Evolutionary conservation across 2,113 vertebrate genomes (phyloP), one percentile per base, ranked within the genome.

Genomic region (Peromyscus polionotus): DNA sequence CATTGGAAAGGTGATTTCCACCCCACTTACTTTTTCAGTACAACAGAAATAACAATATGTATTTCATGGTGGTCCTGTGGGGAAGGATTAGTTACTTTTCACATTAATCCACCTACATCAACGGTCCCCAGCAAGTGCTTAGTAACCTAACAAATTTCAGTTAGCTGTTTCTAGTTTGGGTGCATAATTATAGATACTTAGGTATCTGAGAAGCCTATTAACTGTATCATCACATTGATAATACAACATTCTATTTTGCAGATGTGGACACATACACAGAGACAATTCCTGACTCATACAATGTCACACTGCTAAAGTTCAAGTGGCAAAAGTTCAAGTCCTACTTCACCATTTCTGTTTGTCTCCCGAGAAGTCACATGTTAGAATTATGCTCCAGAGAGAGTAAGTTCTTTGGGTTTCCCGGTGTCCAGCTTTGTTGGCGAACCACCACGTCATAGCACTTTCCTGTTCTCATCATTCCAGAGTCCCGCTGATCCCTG

Each of bases 91-190:
- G 28, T 67, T 7, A n/a, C 36, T 63, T 24, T 39, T 75, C 45
- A 85, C 6, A 31, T 81, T 95, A 81, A 89, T 65, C 20, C 6
- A 24, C 13, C 33, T 79, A 88, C 3, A 70, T 7, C 14, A 87
- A 48, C 48, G 8, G 28, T 54, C 19, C 7, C 59, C 6, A 91
- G 42, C n/a, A 92, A 92, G 3, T 61, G 8, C 20, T 88, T 28
- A 80, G 33, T 61, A 75, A 51, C 8, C 88, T 36, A 85, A 39
- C n/a, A 68, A 51, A 84, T 85, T 91, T 96, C 94, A 19, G 17
- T 75, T 79, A 68, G 7, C 65, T 88, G 12, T 8, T 85, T 14
- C 85, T 61, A 45, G 20, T 85, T 86, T 91, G 11, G 2, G 28
- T 86, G 75, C 81, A 20, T 73, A 88, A 16, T 88, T 63, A 57